A percentile compares a stretch with the other conserved stretches of the same genome.
These are phyloP conservation scores for Drosophila imparisetae DNA, from an alignment of 2,888 invertebrate species.

Conservation along the genomic window DNA sequence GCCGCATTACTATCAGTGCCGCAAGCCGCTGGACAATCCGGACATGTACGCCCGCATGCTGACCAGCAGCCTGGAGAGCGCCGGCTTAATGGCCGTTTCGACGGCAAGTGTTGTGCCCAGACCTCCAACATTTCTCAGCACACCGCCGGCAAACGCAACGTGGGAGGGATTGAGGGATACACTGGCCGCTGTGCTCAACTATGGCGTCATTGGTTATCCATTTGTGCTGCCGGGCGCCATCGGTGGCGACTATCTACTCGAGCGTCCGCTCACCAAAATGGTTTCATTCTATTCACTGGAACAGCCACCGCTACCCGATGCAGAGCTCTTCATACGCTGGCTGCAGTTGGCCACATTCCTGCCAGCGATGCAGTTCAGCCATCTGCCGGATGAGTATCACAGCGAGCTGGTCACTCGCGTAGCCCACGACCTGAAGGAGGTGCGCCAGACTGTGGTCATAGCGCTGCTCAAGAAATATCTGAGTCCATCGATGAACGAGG, in stretches of 20 bases:
- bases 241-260: slow-evolving; percentile 93
- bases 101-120: slow-evolving; percentile 92
- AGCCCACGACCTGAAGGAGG: slow-evolving; percentile 89
- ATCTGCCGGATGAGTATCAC: slow-evolving; percentile 94
- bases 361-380: slow-evolving; percentile 96
- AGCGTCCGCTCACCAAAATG: slow-evolving; percentile 84
- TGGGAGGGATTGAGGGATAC: slow-evolving; percentile 94
- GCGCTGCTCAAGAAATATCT: slow-evolving; percentile 91
- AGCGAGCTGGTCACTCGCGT: slow-evolving; percentile 91
- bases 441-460: slow-evolving; percentile 91
- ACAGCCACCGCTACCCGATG: slow-evolving; percentile 88
- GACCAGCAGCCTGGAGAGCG: slow-evolving; percentile 85
- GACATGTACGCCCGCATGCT: slow-evolving; percentile 93
- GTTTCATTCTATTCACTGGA: slow-evolving; percentile 86
- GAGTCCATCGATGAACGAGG: slow-evolving; percentile 91
- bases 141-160: slow-evolving; percentile 93
- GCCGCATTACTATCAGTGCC: slow-evolving; percentile 93
- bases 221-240: slow-evolving; percentile 97
- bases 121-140: slow-evolving; percentile 93
- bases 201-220: slow-evolving; percentile 96
- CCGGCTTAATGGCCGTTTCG: slow-evolving; percentile 90
- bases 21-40: slow-evolving; percentile 90
- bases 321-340: slow-evolving; percentile 95
- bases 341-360: slow-evolving; percentile 95
- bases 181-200: slow-evolving; percentile 93